Percentiles rank a stretch among this genome's conserved stretches.
phyloP scores from a whole-genome alignment of 1,140 invertebrate species.

The Caerostris extrusa region DNA sequence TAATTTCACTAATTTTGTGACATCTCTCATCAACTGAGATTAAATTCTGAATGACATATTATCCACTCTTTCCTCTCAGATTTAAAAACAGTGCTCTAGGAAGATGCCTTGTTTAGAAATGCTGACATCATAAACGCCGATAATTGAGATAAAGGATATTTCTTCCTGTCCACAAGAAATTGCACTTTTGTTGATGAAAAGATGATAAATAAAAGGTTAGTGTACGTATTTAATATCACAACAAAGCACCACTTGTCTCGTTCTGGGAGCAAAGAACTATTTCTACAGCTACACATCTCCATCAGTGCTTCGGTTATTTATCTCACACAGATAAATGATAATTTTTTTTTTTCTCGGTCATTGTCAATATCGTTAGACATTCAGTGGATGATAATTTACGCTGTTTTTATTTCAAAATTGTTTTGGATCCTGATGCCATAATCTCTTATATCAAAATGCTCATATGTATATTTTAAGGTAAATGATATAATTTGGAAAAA shows the following conservation, averaged over 20 bases:
- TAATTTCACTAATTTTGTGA: not conserved
- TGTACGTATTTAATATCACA: conserved; percentile 11
- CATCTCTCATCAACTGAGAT: not conserved
- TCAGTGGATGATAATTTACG: not conserved
- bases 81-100: conserved; percentile 5
- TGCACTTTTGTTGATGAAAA: conserved; percentile 1
- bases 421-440: no score
- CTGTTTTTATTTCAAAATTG: no score
- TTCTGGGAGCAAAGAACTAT: conserved; percentile 62
- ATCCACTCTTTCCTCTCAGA: not conserved
- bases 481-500: no score
- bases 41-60: conserved; percentile 4
- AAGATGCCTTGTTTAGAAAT: not conserved
- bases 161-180: not conserved
- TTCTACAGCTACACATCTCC: conserved; percentile 27
- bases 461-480: no score
- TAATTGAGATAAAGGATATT: not conserved
- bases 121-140: not conserved
- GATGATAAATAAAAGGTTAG: conserved; percentile 38
- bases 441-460: no score
- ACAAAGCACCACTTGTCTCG: conserved; percentile 37
- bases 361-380: not conserved
- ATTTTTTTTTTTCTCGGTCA: conserved; percentile 55
- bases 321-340: conserved; percentile 3
- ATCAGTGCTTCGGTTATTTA: conserved; percentile 20